Evolutionary conservation across 2,113 vertebrate species (phyloP).

Genomic region (Trinectes maculatus): DNA sequence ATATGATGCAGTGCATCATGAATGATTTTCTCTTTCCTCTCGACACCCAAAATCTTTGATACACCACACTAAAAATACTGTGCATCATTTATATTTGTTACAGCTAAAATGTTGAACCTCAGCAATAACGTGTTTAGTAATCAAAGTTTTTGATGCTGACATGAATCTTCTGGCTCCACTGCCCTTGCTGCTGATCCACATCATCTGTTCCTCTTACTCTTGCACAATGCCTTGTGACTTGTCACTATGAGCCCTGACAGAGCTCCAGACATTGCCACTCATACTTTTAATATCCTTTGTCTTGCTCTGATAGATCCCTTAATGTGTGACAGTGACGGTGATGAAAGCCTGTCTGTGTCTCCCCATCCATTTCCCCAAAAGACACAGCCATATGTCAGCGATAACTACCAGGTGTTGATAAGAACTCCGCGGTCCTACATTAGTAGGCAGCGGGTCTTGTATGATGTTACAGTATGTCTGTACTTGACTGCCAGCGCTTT

Average conservation of each 20-base stretch:
- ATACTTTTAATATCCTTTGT: slow-evolving; percentile 77
- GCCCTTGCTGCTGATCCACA: slow-evolving; percentile 12
- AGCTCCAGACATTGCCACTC: slow-evolving; percentile 53
- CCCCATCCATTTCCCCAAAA: slow-evolving; percentile 59
- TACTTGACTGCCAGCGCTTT: slow-evolving; percentile 42
- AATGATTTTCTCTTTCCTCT: neutral
- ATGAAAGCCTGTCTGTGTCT: slow-evolving; percentile 62
- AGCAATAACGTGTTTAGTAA: neutral
- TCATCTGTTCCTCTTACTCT: slow-evolving; percentile 50
- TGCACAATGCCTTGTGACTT: slow-evolving; percentile 40
- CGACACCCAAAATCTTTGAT: neutral
- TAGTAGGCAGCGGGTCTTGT: slow-evolving; percentile 24
- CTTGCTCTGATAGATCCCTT: slow-evolving; percentile 71
- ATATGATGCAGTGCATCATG: slow-evolving; percentile 4
- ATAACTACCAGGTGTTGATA: slow-evolving; percentile 56
- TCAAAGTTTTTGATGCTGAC: slow-evolving; percentile 5
- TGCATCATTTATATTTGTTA: neutral
- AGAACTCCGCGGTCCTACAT: slow-evolving; percentile 34
- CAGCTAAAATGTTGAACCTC: neutral
- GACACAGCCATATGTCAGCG: slow-evolving; percentile 57
- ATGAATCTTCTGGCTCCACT: slow-evolving; percentile 32
- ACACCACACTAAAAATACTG: neutral
- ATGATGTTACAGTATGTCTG: slow-evolving; percentile 22
- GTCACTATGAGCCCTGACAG: slow-evolving; percentile 52
- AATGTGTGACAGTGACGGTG: slow-evolving; percentile 64